These are phyloP conservation scores for Meiosimyza platycephala DNA, from an alignment of 2,888 invertebrate genomes.

Conservation along the genomic window DNA sequence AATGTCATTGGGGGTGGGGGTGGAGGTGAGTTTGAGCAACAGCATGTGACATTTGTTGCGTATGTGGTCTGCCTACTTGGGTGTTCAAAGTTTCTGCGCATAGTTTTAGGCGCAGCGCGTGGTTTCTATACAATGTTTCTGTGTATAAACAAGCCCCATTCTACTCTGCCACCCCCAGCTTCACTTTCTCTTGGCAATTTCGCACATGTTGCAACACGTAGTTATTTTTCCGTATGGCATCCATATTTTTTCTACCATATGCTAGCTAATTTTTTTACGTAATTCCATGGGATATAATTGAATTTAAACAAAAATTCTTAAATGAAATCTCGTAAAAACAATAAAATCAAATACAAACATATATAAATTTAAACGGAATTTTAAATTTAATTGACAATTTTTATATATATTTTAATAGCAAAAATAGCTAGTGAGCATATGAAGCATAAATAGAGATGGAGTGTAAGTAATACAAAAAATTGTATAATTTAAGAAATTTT, in stretches of 20 bases:
- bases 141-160: too few species aligned
- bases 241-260: conserved; percentile 14
- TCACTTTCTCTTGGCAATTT: too few species aligned
- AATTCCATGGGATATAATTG: not conserved
- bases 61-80: not conserved
- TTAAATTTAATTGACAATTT: too few species aligned
- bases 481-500: too few species aligned
- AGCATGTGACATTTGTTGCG: not conserved
- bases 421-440: too few species aligned
- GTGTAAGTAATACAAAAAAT: too few species aligned
- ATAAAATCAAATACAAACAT: too few species aligned
- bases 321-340: too few species aligned
- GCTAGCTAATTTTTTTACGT: not conserved
- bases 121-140: not conserved
- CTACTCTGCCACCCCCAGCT: too few species aligned
- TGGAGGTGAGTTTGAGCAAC: not conserved
- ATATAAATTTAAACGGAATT: too few species aligned
- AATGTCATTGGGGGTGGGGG: not conserved
- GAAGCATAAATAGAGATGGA: too few species aligned
- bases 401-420: too few species aligned
- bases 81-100: conserved; percentile 9
- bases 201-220: conserved; percentile 24
- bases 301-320: not conserved
- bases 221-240: not conserved
- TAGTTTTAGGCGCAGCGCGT: conserved; percentile 21